Percentiles rank a stretch among this genome's conserved stretches.
Conservation (phyloP, 2,797 vertebrate species). For the Gambelia wislizenii region DNA sequence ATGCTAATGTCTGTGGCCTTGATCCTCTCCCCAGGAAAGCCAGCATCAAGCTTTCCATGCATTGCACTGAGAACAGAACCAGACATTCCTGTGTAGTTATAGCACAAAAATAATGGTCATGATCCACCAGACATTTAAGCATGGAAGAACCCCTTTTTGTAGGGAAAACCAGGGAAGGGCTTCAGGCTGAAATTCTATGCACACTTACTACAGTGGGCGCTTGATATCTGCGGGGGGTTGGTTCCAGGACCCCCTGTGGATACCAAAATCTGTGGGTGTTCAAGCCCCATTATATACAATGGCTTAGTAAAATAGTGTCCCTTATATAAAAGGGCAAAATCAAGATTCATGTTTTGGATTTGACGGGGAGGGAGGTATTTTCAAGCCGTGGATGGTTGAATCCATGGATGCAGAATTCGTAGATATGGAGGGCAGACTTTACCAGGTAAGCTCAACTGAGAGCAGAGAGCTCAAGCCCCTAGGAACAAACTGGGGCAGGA, state of each 20-base stretch:
- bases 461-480: not conserved
- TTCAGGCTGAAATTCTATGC: not conserved
- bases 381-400: too few species aligned
- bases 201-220: not conserved
- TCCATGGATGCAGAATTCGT: too few species aligned
- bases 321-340: too few species aligned
- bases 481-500: too few species aligned
- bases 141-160: not conserved
- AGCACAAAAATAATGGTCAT: not conserved
- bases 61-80: not conserved
- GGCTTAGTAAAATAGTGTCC: too few species aligned
- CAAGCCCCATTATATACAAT: too few species aligned
- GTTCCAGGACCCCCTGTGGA: too few species aligned
- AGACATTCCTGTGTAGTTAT: not conserved
- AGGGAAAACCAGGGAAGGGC: not conserved
- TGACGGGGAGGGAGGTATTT: too few species aligned
- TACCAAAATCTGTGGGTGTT: too few species aligned
- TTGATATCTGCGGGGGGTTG: too few species aligned
- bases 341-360: too few species aligned
- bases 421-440: too few species aligned
- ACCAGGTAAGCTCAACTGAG: not conserved
- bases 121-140: not conserved
- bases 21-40: constrained; percentile 43
- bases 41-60: constrained; percentile 19
- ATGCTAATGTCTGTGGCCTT: constrained; percentile 48